Conservation (phyloP, 2,888 invertebrate species). For the Mimas tiliae region DNA sequence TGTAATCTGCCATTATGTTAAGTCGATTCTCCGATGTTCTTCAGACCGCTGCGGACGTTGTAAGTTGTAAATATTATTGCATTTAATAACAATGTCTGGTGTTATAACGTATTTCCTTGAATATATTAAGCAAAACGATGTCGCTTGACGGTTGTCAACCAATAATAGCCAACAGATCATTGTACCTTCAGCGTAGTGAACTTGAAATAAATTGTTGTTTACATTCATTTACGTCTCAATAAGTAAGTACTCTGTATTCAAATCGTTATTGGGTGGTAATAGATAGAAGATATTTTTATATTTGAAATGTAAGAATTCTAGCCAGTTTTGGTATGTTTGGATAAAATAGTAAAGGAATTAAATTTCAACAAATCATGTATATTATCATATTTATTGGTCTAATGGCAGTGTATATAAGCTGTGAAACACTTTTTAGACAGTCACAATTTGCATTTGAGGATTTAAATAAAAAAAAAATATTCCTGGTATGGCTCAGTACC, state of each 20-base stretch:
- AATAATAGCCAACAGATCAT: not conserved
- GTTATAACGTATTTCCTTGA: not conserved
- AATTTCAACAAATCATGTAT: too few relatives aligned
- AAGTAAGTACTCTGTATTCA: not conserved
- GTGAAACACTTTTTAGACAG: too few relatives aligned
- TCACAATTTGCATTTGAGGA: too few relatives aligned
- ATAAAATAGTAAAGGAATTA: too few relatives aligned
- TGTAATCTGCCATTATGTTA: constrained; percentile 64
- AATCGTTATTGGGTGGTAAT: not conserved
- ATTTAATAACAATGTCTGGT: not conserved
- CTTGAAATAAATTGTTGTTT: not conserved
- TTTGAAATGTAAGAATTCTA: not conserved
- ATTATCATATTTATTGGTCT: too few relatives aligned
- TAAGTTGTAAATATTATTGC: constrained; percentile 54
- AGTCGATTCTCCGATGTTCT: constrained; percentile 83
- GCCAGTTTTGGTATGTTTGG: too few relatives aligned
- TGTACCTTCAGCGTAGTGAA: not conserved
- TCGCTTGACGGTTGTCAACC: not conserved
- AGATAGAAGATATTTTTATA: not conserved
- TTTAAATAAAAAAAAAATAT: too few relatives aligned
- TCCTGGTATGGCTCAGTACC: too few relatives aligned
- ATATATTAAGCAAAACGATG: not conserved
- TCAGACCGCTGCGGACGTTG: constrained; percentile 84
- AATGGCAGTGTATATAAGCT: too few relatives aligned
- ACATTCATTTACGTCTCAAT: not conserved